phyloP scores from a whole-genome alignment of 2,113 vertebrate species.

The Brachyistius frenatus region DNA sequence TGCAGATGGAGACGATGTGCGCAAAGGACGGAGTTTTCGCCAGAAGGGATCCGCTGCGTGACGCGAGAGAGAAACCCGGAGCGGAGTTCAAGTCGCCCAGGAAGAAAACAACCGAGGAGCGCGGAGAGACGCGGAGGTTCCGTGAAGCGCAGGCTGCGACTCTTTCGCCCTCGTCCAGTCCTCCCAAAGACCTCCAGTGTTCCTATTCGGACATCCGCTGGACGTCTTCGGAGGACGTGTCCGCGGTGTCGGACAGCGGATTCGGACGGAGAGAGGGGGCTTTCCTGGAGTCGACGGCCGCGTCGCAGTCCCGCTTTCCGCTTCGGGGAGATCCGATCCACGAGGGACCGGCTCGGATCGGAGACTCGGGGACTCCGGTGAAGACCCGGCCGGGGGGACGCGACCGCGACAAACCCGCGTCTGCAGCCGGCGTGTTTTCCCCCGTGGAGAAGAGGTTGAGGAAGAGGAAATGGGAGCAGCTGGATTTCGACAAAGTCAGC shows the following conservation, averaged over 20 bases:
- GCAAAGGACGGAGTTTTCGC: neutral
- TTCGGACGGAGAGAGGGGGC: neutral
- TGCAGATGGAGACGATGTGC: conserved; percentile 47
- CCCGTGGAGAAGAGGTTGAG: conserved; percentile 65
- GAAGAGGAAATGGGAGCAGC: conserved; percentile 44
- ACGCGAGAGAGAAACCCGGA: neutral
- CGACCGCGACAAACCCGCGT: conserved; percentile 1
- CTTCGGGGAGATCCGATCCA: neutral
- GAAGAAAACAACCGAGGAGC: neutral
- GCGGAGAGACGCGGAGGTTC: neutral
- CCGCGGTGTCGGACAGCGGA: neutral
- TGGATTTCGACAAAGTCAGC: neutral
- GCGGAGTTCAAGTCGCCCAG: neutral
- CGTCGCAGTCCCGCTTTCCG: neutral
- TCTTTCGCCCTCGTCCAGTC: conserved; percentile 77
- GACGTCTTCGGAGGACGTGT: neutral
- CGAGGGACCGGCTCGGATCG: neutral
- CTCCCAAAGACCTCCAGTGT: conserved; percentile 17
- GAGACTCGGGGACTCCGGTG: conserved; percentile 12
- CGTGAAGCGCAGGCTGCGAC: conserved; percentile 67
- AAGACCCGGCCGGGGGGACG: neutral
- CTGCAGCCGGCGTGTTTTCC: conserved; percentile 70
- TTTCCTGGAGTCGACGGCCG: conserved; percentile 41
- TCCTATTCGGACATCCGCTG: neutral
- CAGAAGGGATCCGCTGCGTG: neutral